Percentiles rank a stretch among this genome's conserved stretches.
phyloP scores from a whole-genome alignment of 2,888 invertebrate species.

The Mactromeris polynyma region DNA sequence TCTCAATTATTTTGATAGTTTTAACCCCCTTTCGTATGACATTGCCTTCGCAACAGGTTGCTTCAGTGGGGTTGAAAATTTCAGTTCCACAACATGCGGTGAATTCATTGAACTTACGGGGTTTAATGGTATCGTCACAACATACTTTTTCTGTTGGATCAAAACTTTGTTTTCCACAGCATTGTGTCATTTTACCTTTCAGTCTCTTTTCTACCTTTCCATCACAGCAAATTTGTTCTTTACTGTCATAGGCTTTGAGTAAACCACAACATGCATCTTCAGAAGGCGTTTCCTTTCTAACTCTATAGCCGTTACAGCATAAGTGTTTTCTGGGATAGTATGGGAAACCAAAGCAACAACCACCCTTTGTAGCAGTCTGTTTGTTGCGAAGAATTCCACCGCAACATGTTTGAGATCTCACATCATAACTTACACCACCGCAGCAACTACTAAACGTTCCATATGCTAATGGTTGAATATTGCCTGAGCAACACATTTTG shows the following conservation, averaged over 20 bases:
- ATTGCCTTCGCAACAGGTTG: constrained; percentile 41
- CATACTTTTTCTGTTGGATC: constrained; percentile 43
- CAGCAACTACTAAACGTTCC: constrained; percentile 27
- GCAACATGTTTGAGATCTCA: constrained; percentile 37
- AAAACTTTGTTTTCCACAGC: constrained; percentile 43
- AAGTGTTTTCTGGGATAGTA: constrained; percentile 32
- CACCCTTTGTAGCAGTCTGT: background rate
- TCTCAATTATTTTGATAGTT: background rate
- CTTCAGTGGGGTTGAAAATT: constrained; percentile 34
- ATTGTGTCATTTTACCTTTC: constrained; percentile 34
- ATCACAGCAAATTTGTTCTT: constrained; percentile 48
- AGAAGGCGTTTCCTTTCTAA: constrained; percentile 12
- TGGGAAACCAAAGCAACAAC: constrained; percentile 35
- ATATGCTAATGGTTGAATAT: background rate
- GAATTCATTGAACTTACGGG: constrained; percentile 32
- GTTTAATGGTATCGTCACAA: constrained; percentile 33
- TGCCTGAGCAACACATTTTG: constrained; percentile 15
- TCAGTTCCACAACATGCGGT: constrained; percentile 49
- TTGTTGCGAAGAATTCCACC: constrained; percentile 14
- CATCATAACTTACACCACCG: constrained; percentile 25
- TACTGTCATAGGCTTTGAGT: constrained; percentile 20
- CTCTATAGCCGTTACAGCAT: constrained; percentile 42
- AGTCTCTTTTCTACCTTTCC: constrained; percentile 22
- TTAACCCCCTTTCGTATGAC: background rate
- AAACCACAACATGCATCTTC: constrained; percentile 49